Evolutionary conservation across 2,797 vertebrate species (phyloP).

Genomic region (Staurois parvus): DNA sequence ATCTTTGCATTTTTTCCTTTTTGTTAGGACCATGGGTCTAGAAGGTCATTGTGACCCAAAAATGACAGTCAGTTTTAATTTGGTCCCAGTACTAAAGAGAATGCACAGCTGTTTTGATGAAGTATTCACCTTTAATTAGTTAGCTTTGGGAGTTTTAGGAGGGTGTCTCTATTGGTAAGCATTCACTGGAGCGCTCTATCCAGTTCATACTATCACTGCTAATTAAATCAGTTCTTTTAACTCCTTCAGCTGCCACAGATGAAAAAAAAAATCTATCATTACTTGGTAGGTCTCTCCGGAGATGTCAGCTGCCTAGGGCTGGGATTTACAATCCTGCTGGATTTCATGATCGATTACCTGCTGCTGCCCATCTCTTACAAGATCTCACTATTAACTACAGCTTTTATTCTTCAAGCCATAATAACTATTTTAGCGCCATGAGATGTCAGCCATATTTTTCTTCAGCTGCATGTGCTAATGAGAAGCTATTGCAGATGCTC

Average conservation of each 20-base stretch:
- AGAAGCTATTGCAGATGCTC: constrained; percentile 1
- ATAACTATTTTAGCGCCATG: constrained; percentile 30
- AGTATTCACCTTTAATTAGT: constrained; percentile 49
- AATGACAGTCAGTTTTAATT: constrained; percentile 61
- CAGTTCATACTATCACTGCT: not conserved
- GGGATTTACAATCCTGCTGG: not conserved
- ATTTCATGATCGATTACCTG: constrained; percentile 54
- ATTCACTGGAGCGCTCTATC: not conserved
- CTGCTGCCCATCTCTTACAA: constrained; percentile 37
- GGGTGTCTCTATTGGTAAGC: not conserved
- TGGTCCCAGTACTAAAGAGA: constrained; percentile 39
- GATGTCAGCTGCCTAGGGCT: constrained; percentile 9
- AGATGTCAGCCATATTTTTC: constrained; percentile 23
- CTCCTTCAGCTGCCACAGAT: not conserved
- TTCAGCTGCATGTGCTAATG: not conserved
- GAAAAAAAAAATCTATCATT: not conserved
- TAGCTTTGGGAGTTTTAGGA: constrained; percentile 33
- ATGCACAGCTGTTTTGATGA: constrained; percentile 45
- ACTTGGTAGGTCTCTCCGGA: not conserved
- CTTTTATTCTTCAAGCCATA: constrained; percentile 39
- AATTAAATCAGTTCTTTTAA: constrained; percentile 13
- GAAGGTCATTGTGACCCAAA: constrained; percentile 57
- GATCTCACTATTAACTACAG: constrained; percentile 17
- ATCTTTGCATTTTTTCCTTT: constrained; percentile 1
- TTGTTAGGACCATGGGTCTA: constrained; percentile 18